Evolutionary conservation across 1,140 invertebrate genomes (phyloP).

Genomic region (Heliconius hewitsoni): DNA sequence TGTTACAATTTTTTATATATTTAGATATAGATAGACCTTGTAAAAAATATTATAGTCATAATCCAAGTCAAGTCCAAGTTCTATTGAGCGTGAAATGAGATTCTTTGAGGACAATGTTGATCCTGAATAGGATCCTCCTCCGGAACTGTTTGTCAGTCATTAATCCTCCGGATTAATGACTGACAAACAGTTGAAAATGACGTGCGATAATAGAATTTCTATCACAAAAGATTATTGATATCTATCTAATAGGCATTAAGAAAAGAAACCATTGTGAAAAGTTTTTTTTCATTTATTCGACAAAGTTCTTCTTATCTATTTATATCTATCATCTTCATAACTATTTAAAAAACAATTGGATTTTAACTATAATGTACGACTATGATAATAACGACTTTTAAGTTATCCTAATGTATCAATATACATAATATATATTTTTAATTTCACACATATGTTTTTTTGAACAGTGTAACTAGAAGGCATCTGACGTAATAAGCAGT

Average conservation of each 20-base stretch:
- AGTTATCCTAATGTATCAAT: background rate
- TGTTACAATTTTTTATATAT: too few relatives aligned
- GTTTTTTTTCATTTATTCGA: background rate
- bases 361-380: too few relatives aligned
- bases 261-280: background rate
- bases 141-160: too few relatives aligned
- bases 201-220: constrained; percentile 23
- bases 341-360: too few relatives aligned
- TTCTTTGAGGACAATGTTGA: constrained; percentile 2
- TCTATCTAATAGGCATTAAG: background rate
- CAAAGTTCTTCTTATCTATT: background rate
- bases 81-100: constrained; percentile 5
- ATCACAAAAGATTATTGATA: constrained; percentile 10
- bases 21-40: background rate
- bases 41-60: constrained; percentile 5
- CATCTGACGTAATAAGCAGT: too few relatives aligned
- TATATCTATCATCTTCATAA: too few relatives aligned
- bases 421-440: too few relatives aligned
- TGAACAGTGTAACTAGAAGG: too few relatives aligned
- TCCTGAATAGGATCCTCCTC: background rate
- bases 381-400: too few relatives aligned
- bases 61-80: background rate
- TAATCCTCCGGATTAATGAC: constrained; percentile 31
- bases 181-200: constrained; percentile 32
- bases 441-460: too few relatives aligned